Percentiles rank a stretch among this genome's conserved stretches.
phyloP scores from a whole-genome alignment of 2,888 invertebrate genomes.

The Tinea semifulvella region DNA sequence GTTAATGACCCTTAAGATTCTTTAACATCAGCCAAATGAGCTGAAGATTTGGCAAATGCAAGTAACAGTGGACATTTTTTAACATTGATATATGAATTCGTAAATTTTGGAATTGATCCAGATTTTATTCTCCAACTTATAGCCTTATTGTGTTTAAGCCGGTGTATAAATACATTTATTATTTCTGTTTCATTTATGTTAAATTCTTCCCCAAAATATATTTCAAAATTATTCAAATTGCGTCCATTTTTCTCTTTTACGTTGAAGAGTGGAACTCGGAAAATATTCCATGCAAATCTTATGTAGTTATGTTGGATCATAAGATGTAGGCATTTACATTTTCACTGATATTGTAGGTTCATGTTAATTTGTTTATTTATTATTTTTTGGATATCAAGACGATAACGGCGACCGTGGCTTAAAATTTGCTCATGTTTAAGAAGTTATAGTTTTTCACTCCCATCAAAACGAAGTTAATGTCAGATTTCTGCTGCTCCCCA shows the following conservation, averaged over 20 bases:
- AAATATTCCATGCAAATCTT: constrained; percentile 3
- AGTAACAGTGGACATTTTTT: constrained; percentile 23
- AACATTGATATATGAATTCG: constrained; percentile 14
- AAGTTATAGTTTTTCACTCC: too few relatives aligned
- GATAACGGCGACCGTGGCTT: too few relatives aligned
- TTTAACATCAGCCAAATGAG: constrained; percentile 23
- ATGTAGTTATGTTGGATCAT: too few relatives aligned
- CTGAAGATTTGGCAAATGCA: constrained; percentile 31
- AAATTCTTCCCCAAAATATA: constrained; percentile 3
- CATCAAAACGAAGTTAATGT: too few relatives aligned
- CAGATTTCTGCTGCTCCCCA: too few relatives aligned
- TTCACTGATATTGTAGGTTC: too few relatives aligned
- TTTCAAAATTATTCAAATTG: constrained; percentile 12
- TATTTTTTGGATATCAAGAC: too few relatives aligned
- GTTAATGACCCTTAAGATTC: constrained; percentile 24
- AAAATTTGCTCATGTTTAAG: too few relatives aligned
- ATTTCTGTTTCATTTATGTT: constrained; percentile 7
- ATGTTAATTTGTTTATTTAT: too few relatives aligned
- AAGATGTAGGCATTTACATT: too few relatives aligned
- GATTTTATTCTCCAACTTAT: neutral
- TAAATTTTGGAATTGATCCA: neutral
- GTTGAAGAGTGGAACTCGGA: neutral
- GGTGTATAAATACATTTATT: constrained; percentile 12
- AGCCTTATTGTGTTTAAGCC: constrained; percentile 11
- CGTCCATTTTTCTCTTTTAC: constrained; percentile 8